Evolutionary conservation across 2,888 invertebrate genomes (phyloP), one percentile per base, ranked within the genome.

Genomic region (Congeria kusceri): DNA sequence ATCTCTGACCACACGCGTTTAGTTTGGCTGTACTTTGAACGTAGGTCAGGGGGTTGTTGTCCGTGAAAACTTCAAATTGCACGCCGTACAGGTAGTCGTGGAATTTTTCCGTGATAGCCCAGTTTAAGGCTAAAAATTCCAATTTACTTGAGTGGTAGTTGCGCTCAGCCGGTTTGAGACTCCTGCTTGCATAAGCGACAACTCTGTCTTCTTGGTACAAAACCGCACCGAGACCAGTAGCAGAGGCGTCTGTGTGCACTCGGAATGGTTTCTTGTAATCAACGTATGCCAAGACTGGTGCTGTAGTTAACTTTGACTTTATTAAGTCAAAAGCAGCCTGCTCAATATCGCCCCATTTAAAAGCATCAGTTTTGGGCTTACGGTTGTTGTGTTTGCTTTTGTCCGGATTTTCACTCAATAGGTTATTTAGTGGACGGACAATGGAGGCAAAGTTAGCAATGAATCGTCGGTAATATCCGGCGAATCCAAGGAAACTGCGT

Each of bases 201-300:
- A 13, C 64, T 15, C 64, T 29, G n/a, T n/a, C n/a, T n/a, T 64
- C 64, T 18, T 64, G 47, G 49, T 64, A 64, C 13, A 64, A 28
- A 7, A 64, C 49, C 23, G 64, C 64, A 18, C 49, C 64, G 27
- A 64, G 28, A 3, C 47, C 47, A 49, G 25, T 44, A n/a, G 11
- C 23, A 18, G 64, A 64, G n/a, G 64, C 64, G 27, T 64, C 64
- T 15, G 7, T 47, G 49, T 64, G 64, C 9, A 62, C 3, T 23
- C 23, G 29, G 44, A 62, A 44, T 13, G 20, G 62, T 20, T 62
- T n/a, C 32, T 7, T 32, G 32, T 4, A 32, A 32, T 32, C 32
- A 4, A 32, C 9, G 32, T 32, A 32, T 59, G 59, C 59, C 25
- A 62, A 25, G 18, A 62, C 28, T 44, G 62, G 62, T 32, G 62